These are phyloP conservation scores for Camponotus pennsylvanicus DNA, from an alignment of 1,140 invertebrate genomes.

Conservation along the genomic window DNA sequence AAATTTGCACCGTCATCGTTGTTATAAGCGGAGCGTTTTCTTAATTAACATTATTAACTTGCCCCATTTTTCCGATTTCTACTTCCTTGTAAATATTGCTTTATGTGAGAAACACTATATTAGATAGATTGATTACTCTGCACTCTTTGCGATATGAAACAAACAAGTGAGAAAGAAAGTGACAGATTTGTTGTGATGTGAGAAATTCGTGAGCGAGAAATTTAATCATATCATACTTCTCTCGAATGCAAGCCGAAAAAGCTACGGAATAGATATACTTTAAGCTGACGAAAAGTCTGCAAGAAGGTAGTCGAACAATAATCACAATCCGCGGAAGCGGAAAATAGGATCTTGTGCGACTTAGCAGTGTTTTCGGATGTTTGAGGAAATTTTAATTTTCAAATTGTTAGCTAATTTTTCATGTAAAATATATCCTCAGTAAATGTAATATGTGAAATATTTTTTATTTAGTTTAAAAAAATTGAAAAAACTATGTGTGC, in stretches of 20 bases:
- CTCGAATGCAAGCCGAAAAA: background rate
- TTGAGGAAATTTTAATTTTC: constrained; percentile 33
- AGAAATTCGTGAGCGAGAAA: constrained; percentile 11
- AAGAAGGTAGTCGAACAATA: background rate
- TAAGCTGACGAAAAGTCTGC: constrained; percentile 8
- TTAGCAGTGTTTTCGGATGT: background rate
- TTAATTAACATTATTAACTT: constrained; percentile 9
- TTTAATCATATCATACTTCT: constrained; percentile 1
- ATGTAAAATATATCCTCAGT: background rate
- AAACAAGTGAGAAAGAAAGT: constrained; percentile 32
- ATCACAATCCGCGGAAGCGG: background rate
- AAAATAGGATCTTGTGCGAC: constrained; percentile 16
- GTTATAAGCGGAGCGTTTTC: background rate
- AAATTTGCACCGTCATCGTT: background rate
- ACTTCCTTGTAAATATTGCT: background rate
- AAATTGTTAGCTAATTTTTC: background rate
- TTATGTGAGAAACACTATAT: constrained; percentile 4
- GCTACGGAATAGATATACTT: constrained; percentile 9
- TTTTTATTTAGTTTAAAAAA: background rate
- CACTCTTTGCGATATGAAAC: background rate
- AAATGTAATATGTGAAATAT: background rate
- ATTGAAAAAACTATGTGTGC: no score
- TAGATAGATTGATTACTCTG: constrained; percentile 25
- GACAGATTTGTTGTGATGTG: constrained; percentile 13
- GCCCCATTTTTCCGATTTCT: background rate